These are phyloP conservation scores for Drosophila seclusa DNA, from an alignment of 2,888 invertebrate genomes.

Conservation along the genomic window DNA sequence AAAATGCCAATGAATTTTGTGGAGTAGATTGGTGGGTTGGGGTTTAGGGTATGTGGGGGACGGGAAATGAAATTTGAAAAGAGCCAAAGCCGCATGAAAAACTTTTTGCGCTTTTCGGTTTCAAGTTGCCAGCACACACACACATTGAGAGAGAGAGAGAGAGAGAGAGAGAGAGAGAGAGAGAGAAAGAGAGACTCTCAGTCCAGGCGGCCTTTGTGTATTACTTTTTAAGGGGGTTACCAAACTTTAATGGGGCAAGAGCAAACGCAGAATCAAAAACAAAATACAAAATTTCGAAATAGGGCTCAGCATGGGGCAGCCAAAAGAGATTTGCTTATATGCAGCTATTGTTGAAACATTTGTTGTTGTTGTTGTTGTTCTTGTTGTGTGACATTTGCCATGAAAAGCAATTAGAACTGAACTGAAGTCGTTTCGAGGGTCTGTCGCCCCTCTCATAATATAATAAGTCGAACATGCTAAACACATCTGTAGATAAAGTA, in stretches of 20 bases:
- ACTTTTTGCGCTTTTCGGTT: slow-evolving; percentile 64
- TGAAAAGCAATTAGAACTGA: slow-evolving; percentile 63
- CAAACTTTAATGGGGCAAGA: slow-evolving; percentile 63
- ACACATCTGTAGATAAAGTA: not conserved
- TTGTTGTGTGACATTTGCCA: slow-evolving; percentile 59
- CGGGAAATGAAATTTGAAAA: slow-evolving; percentile 57
- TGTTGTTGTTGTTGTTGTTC: slow-evolving; percentile 25
- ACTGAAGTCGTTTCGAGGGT: slow-evolving; percentile 39
- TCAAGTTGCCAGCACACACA: slow-evolving; percentile 35
- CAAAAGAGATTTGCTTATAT: slow-evolving; percentile 32
- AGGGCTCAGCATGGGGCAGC: slow-evolving; percentile 24
- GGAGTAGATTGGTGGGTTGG: not conserved
- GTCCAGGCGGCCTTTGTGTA: not conserved
- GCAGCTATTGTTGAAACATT: slow-evolving; percentile 31
- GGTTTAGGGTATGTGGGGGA: not conserved
- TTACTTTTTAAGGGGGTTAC: slow-evolving; percentile 23
- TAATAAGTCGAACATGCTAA: not conserved
- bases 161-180: not conserved
- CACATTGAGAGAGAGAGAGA: not conserved
- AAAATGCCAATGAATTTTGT: slow-evolving; percentile 58
- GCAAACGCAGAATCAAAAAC: slow-evolving; percentile 31
- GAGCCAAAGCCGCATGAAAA: slow-evolving; percentile 65
- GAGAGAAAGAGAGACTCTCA: not conserved
- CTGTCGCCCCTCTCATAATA: slow-evolving; percentile 1
- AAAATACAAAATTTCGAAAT: slow-evolving; percentile 28